Evolutionary conservation across 2,113 vertebrate species (phyloP), one percentile per base, ranked within the genome.

Genomic region (Ammodytes dubius): DNA sequence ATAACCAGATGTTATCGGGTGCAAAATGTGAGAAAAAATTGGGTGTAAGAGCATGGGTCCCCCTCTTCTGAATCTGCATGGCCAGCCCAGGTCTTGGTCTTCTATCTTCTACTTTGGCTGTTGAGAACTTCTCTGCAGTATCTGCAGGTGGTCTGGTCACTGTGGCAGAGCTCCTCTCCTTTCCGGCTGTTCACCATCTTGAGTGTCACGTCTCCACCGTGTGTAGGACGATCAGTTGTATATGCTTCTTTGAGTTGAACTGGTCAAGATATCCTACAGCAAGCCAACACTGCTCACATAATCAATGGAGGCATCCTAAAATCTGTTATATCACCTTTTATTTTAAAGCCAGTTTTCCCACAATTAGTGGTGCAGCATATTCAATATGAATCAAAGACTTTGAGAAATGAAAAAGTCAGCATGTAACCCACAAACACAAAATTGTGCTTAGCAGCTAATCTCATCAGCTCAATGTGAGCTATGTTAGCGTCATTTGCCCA

Each of bases 311-410:
- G 84, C 91, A 92, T 93, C 91, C 89, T 88, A 90, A 87, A 91
- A 93, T 92, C 87, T 87, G 90, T 94, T 89, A 88, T 64, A 92
- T 88, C 88, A 93, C 90, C 89, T 91, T 94, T 94, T 93, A 93
- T 94, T 94, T 93, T 88, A 82, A 92, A 87, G 88, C 87, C 91
- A 92, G 69, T 90, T 90, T 27, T 91, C 84, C 81, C 80, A 88
- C 58, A 52, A 84, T 71, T 19, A 84, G 46, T 84, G 81, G 77
- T 81, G 77, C 73, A 91, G 84, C 69, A 88, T 87, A 87, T 85
- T 90, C 80, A 91, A 82, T 87, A 77, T 85, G 86, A 84, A 88
- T 82, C 2, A 77, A 87, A 72, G 68, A 77, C 46, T 50, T 71
- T 53, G 37, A 7, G 68, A 63, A 81, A 66, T 27, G 27, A 27